Evolutionary conservation across 1,140 invertebrate genomes (phyloP).

Genomic region (Musca domestica): DNA sequence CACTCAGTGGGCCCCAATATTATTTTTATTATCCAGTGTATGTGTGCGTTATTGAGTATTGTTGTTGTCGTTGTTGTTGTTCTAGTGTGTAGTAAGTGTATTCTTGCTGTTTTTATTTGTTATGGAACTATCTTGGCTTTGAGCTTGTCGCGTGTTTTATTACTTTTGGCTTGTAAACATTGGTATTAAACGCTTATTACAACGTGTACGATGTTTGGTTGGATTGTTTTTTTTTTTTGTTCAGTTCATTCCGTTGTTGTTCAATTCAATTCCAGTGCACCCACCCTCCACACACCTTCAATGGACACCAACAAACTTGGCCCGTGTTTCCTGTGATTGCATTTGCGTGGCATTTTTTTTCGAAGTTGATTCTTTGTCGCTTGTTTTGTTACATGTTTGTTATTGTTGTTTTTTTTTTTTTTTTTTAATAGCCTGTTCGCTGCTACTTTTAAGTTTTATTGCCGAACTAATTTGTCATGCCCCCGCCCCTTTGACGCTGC

Average conservation of each 20-base stretch:
- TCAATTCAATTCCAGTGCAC: not conserved
- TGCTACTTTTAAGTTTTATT: constrained; percentile 22
- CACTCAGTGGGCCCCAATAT: no score
- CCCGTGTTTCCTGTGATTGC: not conserved
- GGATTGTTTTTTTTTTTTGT: not conserved
- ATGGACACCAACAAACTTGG: not conserved
- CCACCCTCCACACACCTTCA: not conserved
- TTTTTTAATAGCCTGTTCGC: not conserved
- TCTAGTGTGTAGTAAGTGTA: no score
- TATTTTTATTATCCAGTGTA: no score
- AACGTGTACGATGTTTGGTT: not conserved
- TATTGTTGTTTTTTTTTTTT: constrained; percentile 6
- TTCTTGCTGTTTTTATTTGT: no score
- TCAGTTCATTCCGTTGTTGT: not conserved
- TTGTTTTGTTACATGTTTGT: not conserved
- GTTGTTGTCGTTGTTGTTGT: no score
- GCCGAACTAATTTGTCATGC: constrained; percentile 27
- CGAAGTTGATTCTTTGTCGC: not conserved
- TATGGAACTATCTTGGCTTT: not conserved
- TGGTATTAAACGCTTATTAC: constrained; percentile 20
- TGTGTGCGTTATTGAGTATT: no score
- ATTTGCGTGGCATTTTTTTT: not conserved
- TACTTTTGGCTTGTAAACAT: constrained; percentile 21
- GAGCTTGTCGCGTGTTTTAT: constrained; percentile 17
- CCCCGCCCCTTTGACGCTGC: not conserved